These are phyloP conservation scores for Dryoscopus gambensis DNA, from an alignment of 2,113 vertebrate species.

Conservation along the genomic window DNA sequence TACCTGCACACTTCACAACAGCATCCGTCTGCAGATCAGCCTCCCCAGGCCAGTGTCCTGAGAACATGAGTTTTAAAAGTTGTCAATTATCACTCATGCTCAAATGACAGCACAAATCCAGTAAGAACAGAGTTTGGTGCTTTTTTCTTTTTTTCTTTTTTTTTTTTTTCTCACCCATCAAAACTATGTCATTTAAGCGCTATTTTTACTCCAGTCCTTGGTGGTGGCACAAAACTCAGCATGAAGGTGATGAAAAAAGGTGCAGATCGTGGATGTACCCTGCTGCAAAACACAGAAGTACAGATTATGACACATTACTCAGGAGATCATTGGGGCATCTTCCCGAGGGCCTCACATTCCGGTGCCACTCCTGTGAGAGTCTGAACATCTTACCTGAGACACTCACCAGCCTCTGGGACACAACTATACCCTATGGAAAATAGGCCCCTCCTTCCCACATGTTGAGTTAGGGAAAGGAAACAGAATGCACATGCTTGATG, in stretches of 20 bases:
- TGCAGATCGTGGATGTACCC: neutral
- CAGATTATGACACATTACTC: rapidly evolving
- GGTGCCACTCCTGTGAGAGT: neutral
- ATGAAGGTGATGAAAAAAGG: neutral
- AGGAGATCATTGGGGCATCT: neutral
- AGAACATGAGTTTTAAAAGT: neutral
- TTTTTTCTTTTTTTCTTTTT: neutral
- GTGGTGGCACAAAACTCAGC: neutral
- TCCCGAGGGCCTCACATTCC: neutral
- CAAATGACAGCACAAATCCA: neutral
- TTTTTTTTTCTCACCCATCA: rapidly evolving
- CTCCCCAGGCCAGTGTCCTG: neutral
- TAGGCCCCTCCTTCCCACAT: neutral
- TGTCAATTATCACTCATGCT: neutral
- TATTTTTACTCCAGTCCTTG: neutral
- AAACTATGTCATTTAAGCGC: neutral
- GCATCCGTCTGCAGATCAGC: neutral
- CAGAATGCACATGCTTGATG: neutral
- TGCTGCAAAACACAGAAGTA: neutral
- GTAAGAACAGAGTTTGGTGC: neutral
- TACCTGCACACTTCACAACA: neutral
- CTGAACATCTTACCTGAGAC: neutral
- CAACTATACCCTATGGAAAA: neutral
- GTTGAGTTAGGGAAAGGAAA: neutral
- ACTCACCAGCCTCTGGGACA: neutral